Evolutionary conservation across 1,140 invertebrate species (phyloP).

Genomic region (Penaeus indicus): DNA sequence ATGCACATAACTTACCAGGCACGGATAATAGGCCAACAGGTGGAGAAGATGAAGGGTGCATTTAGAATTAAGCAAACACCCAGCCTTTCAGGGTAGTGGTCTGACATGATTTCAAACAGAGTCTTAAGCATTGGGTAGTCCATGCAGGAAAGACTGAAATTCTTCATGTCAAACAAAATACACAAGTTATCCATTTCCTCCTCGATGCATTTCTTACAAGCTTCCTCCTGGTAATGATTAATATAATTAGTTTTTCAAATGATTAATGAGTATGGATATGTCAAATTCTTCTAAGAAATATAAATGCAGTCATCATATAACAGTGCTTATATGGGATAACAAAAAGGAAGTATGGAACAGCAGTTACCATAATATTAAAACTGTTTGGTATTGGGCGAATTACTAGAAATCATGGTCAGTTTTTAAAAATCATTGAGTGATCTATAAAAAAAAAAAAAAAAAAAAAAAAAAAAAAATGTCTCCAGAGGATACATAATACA

Average conservation of each 20-base stretch:
- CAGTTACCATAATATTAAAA: too few species aligned
- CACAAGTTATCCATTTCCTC: conserved; percentile 44
- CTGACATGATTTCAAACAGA: conserved; percentile 30
- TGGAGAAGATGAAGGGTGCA: conserved; percentile 45
- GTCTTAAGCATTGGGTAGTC: conserved; percentile 40
- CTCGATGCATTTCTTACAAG: not conserved
- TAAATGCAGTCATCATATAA: too few species aligned
- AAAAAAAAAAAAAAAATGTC: not conserved
- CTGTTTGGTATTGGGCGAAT: too few species aligned
- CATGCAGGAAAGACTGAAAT: conserved; percentile 49
- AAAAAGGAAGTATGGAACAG: too few species aligned
- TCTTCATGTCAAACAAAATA: conserved; percentile 44
- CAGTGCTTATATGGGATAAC: too few species aligned
- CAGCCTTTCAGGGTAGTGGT: conserved; percentile 53
- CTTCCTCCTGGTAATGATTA: not conserved
- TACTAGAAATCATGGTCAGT: too few species aligned
- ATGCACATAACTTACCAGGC: conserved; percentile 30
- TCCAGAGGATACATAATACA: not conserved
- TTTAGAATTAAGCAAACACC: conserved; percentile 43
- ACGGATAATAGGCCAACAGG: conserved; percentile 54
- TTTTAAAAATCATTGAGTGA: too few species aligned
- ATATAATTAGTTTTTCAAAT: not conserved
- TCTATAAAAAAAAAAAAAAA: not conserved
- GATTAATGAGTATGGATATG: not conserved
- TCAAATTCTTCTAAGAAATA: not conserved